phyloP scores from a whole-genome alignment of 2,113 vertebrate genomes.

The Cephalopholis sonnerati region DNA sequence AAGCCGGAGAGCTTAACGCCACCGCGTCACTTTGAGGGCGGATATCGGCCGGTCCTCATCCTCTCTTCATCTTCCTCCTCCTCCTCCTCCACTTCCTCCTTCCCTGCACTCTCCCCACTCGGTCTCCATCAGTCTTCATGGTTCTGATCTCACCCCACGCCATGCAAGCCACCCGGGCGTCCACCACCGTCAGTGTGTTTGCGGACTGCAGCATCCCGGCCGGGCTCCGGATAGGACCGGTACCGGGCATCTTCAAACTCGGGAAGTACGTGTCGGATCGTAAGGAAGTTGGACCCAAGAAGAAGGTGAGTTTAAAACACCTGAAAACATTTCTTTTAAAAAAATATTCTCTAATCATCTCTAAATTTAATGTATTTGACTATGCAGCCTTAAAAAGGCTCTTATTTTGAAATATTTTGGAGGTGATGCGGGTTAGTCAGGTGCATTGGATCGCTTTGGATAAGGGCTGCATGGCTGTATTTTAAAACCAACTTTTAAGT shows the following conservation, averaged over 20 bases:
- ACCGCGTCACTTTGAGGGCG: conserved; percentile 94
- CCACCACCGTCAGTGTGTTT: conserved; percentile 89
- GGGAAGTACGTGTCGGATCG: conserved; percentile 98
- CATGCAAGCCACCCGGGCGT: conserved; percentile 90
- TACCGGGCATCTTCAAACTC: conserved; percentile 94
- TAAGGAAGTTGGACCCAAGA: conserved; percentile 94
- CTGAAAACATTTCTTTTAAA: neutral
- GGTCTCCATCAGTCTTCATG: conserved; percentile 83
- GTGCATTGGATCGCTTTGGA: neutral
- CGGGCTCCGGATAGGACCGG: conserved; percentile 94
- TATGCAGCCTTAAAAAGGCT: neutral
- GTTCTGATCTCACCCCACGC: conserved; percentile 86
- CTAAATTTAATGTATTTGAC: neutral
- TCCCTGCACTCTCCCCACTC: conserved; percentile 61
- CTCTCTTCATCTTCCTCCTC: conserved; percentile 73
- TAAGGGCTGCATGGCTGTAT: neutral
- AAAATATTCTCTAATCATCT: neutral
- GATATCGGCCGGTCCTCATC: conserved; percentile 91
- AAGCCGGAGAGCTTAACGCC: conserved; percentile 89
- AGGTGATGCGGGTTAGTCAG: neutral
- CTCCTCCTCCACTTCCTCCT: conserved; percentile 65
- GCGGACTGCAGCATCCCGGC: conserved; percentile 96
- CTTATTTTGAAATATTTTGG: neutral
- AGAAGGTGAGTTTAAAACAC: conserved; percentile 88
- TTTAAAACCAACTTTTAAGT: neutral